phyloP scores from a whole-genome alignment of 2,888 invertebrate genomes.

The Mythimna loreyi region DNA sequence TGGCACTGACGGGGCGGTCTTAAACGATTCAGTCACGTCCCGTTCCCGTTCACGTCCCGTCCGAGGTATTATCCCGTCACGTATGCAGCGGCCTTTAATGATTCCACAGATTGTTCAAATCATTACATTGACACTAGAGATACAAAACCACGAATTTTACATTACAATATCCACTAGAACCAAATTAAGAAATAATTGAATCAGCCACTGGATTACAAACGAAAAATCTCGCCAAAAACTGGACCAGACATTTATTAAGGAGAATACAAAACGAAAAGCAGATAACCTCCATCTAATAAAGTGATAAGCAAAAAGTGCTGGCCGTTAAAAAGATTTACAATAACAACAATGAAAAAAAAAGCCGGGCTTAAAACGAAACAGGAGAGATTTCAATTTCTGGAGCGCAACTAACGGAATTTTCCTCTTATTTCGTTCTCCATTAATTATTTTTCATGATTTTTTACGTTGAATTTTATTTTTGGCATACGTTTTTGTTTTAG shows the following conservation, averaged over 20 bases:
- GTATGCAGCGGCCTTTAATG: no score
- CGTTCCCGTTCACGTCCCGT: no score
- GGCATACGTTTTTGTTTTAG: background rate
- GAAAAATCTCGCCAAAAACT: no score
- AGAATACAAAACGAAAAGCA: slow-evolving; percentile 52
- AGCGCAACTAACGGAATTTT: slow-evolving; percentile 23
- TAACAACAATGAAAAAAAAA: slow-evolving; percentile 12
- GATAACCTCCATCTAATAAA: slow-evolving; percentile 58
- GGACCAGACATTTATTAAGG: slow-evolving; percentile 42
- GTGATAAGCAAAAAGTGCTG: slow-evolving; percentile 49
- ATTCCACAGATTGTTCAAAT: no score
- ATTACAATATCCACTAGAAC: no score
- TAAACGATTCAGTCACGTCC: no score
- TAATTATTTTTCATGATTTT: background rate
- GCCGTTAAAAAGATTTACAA: slow-evolving; percentile 52
- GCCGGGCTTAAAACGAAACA: slow-evolving; percentile 18
- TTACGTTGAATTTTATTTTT: background rate
- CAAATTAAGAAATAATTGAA: no score
- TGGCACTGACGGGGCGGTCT: no score
- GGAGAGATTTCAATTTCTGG: slow-evolving; percentile 32
- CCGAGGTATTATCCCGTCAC: no score
- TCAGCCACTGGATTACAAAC: background rate
- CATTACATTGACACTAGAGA: no score
- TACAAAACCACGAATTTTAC: no score
- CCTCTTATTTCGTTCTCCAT: slow-evolving; percentile 7